Conservation (phyloP, 30 jellyfish, hydroid and myxozoan species). For the Aurelia aurita complex sp. Pacific region DNA sequence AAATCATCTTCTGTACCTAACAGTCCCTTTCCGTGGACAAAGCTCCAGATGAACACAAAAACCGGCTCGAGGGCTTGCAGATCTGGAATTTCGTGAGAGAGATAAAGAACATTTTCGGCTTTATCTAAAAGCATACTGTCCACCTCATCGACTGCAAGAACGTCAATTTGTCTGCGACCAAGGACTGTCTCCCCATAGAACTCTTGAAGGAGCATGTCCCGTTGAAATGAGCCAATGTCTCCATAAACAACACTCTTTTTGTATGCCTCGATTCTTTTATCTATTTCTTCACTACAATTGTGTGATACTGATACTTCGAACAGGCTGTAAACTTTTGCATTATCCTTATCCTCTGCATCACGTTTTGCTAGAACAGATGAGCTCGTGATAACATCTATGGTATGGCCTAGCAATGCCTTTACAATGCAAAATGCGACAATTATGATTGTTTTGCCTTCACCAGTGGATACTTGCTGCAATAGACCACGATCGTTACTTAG, state of each 20-base stretch:
- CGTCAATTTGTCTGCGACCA: slow-evolving; percentile 21
- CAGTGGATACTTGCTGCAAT: slow-evolving; percentile 33
- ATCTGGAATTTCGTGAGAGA: slow-evolving; percentile 43
- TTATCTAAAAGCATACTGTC: slow-evolving; percentile 59
- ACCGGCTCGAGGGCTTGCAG: slow-evolving; percentile 11
- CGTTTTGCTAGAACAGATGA: slow-evolving; percentile 47
- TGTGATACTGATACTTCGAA: slow-evolving; percentile 25
- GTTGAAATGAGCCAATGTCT: slow-evolving; percentile 40
- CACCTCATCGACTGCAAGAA: slow-evolving; percentile 37
- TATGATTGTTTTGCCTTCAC: slow-evolving; percentile 56
- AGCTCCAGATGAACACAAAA: slow-evolving; percentile 35
- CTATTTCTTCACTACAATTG: slow-evolving; percentile 13
- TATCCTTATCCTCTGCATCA: slow-evolving; percentile 18
- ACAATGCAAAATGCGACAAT: slow-evolving; percentile 16
- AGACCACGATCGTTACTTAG: neutral
- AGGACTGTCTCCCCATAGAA: neutral
- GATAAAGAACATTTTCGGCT: slow-evolving; percentile 30
- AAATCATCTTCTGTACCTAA: slow-evolving; percentile 9
- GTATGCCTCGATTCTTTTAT: slow-evolving; percentile 8
- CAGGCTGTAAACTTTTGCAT: neutral
- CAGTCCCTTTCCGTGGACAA: slow-evolving; percentile 37
- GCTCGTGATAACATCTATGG: slow-evolving; percentile 43
- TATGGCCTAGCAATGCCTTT: slow-evolving; percentile 14
- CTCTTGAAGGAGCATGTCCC: slow-evolving; percentile 32
- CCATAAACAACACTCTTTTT: slow-evolving; percentile 28